phyloP scores from a whole-genome alignment of 2,888 invertebrate species.

The Torymus aiolomorphi region DNA sequence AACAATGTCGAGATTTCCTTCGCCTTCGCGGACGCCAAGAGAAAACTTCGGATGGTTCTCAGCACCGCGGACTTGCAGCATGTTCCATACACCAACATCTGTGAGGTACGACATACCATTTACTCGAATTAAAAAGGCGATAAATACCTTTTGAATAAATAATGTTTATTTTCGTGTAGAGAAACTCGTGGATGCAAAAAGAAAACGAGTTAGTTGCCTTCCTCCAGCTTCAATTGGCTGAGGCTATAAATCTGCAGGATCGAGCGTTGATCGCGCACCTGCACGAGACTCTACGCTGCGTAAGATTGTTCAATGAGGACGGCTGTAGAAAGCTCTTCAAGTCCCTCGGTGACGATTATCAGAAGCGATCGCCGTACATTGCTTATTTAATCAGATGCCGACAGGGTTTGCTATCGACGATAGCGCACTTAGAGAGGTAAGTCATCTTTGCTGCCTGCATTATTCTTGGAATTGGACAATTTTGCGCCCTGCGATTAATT shows the following conservation, averaged over 20 bases:
- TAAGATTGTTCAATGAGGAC: slow-evolving; percentile 83
- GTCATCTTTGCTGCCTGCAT: slow-evolving; percentile 46
- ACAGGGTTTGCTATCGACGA: slow-evolving; percentile 86
- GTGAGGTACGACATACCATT: slow-evolving; percentile 63
- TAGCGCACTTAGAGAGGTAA: slow-evolving; percentile 84
- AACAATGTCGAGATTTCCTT: slow-evolving; percentile 78
- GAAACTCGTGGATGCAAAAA: slow-evolving; percentile 74
- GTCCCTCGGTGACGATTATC: slow-evolving; percentile 86
- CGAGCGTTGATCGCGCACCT: slow-evolving; percentile 86
- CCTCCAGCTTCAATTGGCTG: slow-evolving; percentile 86
- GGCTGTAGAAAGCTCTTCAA: slow-evolving; percentile 86
- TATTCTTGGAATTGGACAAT: neutral
- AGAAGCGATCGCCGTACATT: slow-evolving; percentile 86
- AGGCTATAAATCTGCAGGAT: slow-evolving; percentile 88
- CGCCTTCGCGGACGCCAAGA: slow-evolving; percentile 85
- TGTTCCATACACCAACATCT: slow-evolving; percentile 74
- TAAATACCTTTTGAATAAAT: no score
- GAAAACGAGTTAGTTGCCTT: slow-evolving; percentile 80
- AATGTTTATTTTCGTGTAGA: slow-evolving; percentile 61
- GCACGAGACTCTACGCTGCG: slow-evolving; percentile 88
- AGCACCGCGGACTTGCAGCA: slow-evolving; percentile 90
- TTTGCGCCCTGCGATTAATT: no score
- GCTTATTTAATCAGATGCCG: slow-evolving; percentile 89
- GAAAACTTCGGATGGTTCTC: slow-evolving; percentile 92
- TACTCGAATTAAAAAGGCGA: no score